Percentiles rank a stretch among this genome's conserved stretches.
phyloP scores from a whole-genome alignment of 2,113 vertebrate genomes.

The Passer montanus region DNA sequence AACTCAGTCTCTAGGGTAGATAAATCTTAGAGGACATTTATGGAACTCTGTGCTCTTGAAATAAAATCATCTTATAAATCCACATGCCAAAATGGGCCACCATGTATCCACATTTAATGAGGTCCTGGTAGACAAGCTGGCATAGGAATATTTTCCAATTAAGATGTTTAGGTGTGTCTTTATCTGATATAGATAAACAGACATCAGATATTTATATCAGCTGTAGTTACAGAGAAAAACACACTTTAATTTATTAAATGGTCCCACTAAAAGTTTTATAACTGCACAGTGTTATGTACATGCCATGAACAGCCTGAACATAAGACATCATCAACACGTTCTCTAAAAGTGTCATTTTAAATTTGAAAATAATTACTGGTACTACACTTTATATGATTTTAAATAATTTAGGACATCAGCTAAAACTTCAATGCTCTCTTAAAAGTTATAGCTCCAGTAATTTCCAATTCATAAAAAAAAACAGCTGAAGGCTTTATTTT shows the following conservation, averaged over 20 bases:
- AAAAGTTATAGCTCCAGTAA: slow-evolving; percentile 6
- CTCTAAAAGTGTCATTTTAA: neutral
- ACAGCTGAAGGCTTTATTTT: neutral
- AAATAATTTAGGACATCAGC: neutral
- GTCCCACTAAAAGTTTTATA: neutral
- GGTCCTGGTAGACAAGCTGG: neutral
- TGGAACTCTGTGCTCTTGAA: neutral
- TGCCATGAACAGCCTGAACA: neutral
- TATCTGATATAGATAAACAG: neutral
- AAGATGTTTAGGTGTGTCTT: neutral
- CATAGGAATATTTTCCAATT: neutral
- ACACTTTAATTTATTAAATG: neutral
- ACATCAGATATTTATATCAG: neutral
- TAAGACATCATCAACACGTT: neutral
- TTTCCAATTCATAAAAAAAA: slow-evolving; percentile 5
- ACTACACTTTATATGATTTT: neutral
- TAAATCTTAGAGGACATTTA: neutral
- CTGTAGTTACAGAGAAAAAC: neutral
- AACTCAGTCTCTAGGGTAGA: neutral
- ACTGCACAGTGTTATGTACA: neutral
- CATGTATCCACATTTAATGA: neutral
- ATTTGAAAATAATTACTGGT: slow-evolving; percentile 7
- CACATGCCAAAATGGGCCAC: neutral
- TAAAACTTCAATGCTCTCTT: slow-evolving; percentile 6
- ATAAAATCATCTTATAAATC: neutral